Evolutionary conservation across 2,888 invertebrate species (phyloP), one percentile per base, ranked within the genome.

Genomic region (Troides oblongomaculatus): DNA sequence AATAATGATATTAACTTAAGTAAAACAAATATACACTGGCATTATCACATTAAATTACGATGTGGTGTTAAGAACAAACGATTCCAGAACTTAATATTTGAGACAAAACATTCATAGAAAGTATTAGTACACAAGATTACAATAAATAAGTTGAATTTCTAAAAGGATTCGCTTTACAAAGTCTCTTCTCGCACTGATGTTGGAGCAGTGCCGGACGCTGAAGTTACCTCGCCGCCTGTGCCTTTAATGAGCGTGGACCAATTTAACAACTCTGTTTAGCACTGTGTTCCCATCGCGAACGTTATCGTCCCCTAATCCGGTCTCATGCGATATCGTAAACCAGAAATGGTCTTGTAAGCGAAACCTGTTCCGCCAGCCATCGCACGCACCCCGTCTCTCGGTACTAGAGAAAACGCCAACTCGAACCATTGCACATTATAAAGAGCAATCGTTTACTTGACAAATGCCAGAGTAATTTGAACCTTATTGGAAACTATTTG

Each of bases 271-370:
- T 86, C 81, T 83, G 84, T 85, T 90, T 88, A 86, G 88, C 87
- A 84, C 84, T 83, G 84, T 84, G 84, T 86, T 84, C 84, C 84
- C 86, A 88, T 88, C 88, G 82, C 82, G 87, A 86, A 85, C 83
- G 83, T 86, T 90, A 90, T 90, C 90, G 85, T 85, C 86, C 84
- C 84, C 88, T 91, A 90, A 90, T 91, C 90, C 89, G 89, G 91
- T 90, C 87, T 79, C 75, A 78, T 79, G 83, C 86, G 86, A 88
- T 90, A 90, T 90, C 88, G 86, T 89, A 87, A 90, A 89, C 87
- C 89, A 90, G 90, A 90, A 90, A 85, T 85, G 86, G 87, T 86
- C 85, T 84, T 84, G 84, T 85, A 86, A 85, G 84, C 79, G 76
- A 86, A 91, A 92, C 92, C 88, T 76, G 92, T 91, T 91, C 78